Evolutionary conservation across 2,797 vertebrate genomes (phyloP), one percentile per base, ranked within the genome.

Genomic region (Bucorvus abyssinicus): DNA sequence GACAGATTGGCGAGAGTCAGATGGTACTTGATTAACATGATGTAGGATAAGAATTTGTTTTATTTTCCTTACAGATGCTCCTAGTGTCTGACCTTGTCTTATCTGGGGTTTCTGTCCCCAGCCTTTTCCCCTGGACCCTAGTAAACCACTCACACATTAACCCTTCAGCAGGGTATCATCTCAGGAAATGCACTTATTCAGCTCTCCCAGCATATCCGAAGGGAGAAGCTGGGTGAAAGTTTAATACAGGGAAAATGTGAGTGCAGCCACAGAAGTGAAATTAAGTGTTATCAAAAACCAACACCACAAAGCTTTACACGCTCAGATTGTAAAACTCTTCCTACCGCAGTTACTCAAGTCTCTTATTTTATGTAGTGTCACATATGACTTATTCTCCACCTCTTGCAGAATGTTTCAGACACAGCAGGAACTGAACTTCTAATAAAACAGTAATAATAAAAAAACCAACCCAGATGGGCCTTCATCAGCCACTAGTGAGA

Each of bases 291-390:
- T 81, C 79, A 73, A 87, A 91, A 78, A 44, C 3, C 40, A 87
- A 0, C 68, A 90, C 2, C 79, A 60, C 80, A 60, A 70, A 76
- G 56, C 30, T 91, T 90, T 70, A 63, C 40, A 67, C 8, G 17
- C 84, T 91, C 36, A 19, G 77, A 36, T 40, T 84, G 83, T 93
- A 90, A 94, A 94, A 90, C 52, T 84, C 87, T 68, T 93, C 56
- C 74, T 60, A 17, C 80, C 6, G 0, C 84, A 87, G 70, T 74
- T 90, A 89, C 42, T 94, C 83, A 55, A 76, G 44, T 71, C 68
- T 89, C 86, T 70, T 85, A 57, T 75, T 97, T 95, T 87, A 84
- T 60, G 64, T 79, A 74, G 80, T 89, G 88, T 91, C 87, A 74
- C 63, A 61, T 87, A 63, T 84, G 69, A 89, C 83, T 91, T 94